These are phyloP conservation scores for Peromyscus leucopus DNA, from an alignment of 2,113 vertebrate species.

Conservation along the genomic window DNA sequence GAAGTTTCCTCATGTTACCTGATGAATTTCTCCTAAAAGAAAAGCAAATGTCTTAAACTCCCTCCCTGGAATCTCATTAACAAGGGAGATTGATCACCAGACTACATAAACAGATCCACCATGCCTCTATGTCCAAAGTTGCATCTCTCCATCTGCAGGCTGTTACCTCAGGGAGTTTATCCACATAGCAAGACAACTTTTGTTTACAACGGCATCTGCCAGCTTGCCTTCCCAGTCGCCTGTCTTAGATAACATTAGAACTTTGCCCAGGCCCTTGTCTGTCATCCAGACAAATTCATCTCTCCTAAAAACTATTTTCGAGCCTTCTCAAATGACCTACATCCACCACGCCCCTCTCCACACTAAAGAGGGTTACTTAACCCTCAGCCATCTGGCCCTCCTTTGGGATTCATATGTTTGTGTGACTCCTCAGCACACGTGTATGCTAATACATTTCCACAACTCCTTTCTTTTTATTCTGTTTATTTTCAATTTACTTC, in stretches of 20 bases:
- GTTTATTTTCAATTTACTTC: background rate
- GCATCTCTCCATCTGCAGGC: background rate
- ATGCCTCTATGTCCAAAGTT: background rate
- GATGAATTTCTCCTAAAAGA: background rate
- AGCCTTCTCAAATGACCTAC: background rate
- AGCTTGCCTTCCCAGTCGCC: background rate
- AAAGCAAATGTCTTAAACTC: background rate
- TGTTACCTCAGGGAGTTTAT: background rate
- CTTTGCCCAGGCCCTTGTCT: background rate
- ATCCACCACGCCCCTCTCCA: background rate
- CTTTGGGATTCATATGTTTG: background rate
- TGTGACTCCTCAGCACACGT: background rate
- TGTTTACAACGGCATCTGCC: background rate
- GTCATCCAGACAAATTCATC: background rate
- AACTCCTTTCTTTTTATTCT: background rate
- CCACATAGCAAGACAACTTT: background rate
- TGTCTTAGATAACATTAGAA: background rate
- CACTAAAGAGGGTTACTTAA: background rate
- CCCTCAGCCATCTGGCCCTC: background rate
- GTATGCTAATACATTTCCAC: background rate
- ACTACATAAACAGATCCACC: background rate
- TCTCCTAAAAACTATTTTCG: background rate
- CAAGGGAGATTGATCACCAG: background rate
- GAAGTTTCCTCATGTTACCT: background rate
- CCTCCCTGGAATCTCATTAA: background rate